phyloP scores from a whole-genome alignment of 2,113 vertebrate species.

The Colossoma macropomum region DNA sequence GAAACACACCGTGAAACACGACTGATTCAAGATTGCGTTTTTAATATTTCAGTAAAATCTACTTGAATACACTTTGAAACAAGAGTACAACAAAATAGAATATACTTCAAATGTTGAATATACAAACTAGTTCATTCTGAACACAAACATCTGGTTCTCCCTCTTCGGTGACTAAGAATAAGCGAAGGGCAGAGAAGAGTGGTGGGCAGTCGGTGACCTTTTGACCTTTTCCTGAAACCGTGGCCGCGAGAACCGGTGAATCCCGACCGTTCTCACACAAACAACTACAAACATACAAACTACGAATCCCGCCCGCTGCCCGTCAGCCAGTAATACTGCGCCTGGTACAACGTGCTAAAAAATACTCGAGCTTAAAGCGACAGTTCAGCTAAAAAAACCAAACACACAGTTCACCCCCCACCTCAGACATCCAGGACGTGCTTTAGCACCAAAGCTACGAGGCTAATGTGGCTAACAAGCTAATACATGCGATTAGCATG shows the following conservation, averaged over 20 bases:
- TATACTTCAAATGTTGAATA: slow-evolving; percentile 95
- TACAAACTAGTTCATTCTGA: slow-evolving; percentile 90
- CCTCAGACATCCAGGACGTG: no score
- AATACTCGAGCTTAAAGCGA: slow-evolving; percentile 58
- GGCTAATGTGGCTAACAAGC: no score
- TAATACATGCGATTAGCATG: no score
- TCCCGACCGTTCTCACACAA: no score
- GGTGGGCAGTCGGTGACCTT: slow-evolving; percentile 17
- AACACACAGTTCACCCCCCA: no score
- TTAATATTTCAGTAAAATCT: slow-evolving; percentile 80
- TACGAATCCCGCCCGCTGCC: background rate
- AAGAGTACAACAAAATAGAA: slow-evolving; percentile 99
- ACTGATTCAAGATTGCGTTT: background rate
- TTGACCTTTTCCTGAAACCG: background rate
- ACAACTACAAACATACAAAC: background rate
- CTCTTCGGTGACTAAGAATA: slow-evolving; percentile 49
- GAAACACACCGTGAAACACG: background rate
- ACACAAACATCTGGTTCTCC: slow-evolving; percentile 86
- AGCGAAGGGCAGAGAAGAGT: slow-evolving; percentile 13
- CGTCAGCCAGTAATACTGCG: slow-evolving; percentile 74
- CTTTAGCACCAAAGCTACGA: no score
- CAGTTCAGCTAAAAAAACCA: slow-evolving; percentile 37
- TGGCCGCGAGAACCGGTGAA: background rate
- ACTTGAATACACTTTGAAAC: slow-evolving; percentile 99
- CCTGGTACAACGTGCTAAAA: slow-evolving; percentile 75